Evolutionary conservation across 2,888 invertebrate species (phyloP).

Genomic region (Atherix ibis): DNA sequence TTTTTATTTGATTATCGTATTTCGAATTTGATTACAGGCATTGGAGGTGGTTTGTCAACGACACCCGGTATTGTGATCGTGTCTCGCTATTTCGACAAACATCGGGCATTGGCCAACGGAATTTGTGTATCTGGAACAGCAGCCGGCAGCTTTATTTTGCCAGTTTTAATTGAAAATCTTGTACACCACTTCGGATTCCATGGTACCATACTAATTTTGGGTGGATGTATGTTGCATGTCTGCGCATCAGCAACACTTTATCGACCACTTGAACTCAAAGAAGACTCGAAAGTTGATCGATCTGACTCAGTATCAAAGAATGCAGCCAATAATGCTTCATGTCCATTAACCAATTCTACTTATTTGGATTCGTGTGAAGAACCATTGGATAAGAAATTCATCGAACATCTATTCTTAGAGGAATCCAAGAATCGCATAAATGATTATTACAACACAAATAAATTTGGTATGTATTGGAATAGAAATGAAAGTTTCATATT

Average conservation of each 20-base stretch:
- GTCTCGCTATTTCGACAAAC: slow-evolving; percentile 63
- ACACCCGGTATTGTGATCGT: slow-evolving; percentile 69
- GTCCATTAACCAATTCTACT: slow-evolving; percentile 27
- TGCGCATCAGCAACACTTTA: slow-evolving; percentile 56
- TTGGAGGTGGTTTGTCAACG: slow-evolving; percentile 62
- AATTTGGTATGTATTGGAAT: slow-evolving; percentile 15
- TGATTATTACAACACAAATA: slow-evolving; percentile 24
- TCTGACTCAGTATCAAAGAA: slow-evolving; percentile 16
- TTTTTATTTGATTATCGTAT: slow-evolving; percentile 3
- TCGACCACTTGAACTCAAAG: slow-evolving; percentile 34
- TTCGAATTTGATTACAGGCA: slow-evolving; percentile 34
- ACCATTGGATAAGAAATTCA: slow-evolving; percentile 28
- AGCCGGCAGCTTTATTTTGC: slow-evolving; percentile 62
- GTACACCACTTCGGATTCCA: slow-evolving; percentile 55
- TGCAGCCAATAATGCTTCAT: slow-evolving; percentile 19
- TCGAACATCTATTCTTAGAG: slow-evolving; percentile 31
- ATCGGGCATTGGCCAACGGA: slow-evolving; percentile 62
- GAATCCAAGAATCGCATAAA: slow-evolving; percentile 32
- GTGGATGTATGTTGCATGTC: slow-evolving; percentile 59
- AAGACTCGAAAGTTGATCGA: slow-evolving; percentile 12
- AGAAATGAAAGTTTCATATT: slow-evolving; percentile 18
- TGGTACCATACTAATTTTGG: slow-evolving; percentile 52
- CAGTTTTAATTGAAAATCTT: slow-evolving; percentile 53
- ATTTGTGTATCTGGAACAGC: slow-evolving; percentile 69
- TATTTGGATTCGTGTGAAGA: slow-evolving; percentile 30